Evolutionary conservation across 37 sponge, comb jelly and placozoan genomes (phyloP), one percentile per base, ranked within the genome.

Genomic region (Halisarca cf. caerulea): DNA sequence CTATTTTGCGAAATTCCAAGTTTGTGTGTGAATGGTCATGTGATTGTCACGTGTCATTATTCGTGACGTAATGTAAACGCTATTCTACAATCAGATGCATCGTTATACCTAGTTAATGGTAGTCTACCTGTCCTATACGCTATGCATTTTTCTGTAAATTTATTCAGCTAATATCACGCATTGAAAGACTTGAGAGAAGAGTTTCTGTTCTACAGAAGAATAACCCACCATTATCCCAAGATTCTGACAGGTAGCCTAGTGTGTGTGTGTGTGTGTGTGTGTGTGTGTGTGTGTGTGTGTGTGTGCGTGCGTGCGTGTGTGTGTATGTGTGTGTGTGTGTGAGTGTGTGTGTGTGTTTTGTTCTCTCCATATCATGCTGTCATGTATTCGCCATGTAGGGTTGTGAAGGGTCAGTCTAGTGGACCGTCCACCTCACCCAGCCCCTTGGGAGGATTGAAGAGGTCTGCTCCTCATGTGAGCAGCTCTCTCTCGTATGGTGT

Each of bases 181-280:
- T 93, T 7, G 90, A 93, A 39, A 75, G 93, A 38, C 81, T 93
- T 87, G 90, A 93, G 45, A 83, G 93, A 74, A 64, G 93, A 37
- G 25, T 93, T 30, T 82, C 90, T 21, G 80, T 93, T 14, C 66
- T 83, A 32, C 93, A 93, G 42, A 89, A 81, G 74, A 38, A 86
- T 0, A 2, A 17, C 2, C 1, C 80, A 3, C 36, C 58, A 0
- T 1, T 34, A 45, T 15, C 80, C 11, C 1, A 15, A 24, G 21
- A n/a, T 15, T 28, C 64, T 20, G 15, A 62, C 7, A 62, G 30
- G 30, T 20, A 17, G 57, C 17, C 11, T 17, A 55, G 11, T 20
- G 17, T 55, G 57, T 55, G 17, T 55, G 57, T 62, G 64, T 28
- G 51, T 47, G 9, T 47, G 51, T 47, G 51, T 47, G 51, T 47